Percentiles rank a stretch among this genome's conserved stretches.
phyloP scores from a whole-genome alignment of 2,888 invertebrate genomes.

The Meganola albula region DNA sequence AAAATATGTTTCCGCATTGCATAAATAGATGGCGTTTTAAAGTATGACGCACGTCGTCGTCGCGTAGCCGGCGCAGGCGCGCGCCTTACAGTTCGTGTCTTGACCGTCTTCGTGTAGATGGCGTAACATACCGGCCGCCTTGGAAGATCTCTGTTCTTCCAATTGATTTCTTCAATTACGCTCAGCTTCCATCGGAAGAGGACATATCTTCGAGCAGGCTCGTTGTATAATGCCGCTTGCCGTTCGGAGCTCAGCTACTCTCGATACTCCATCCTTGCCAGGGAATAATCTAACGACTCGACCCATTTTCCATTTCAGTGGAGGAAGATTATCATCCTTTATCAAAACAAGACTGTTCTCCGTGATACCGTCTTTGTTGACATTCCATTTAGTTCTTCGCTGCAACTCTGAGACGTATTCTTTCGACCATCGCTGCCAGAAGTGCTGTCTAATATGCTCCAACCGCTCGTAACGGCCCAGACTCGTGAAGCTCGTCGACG shows the following conservation, averaged over 20 bases:
- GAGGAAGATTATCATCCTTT: neutral
- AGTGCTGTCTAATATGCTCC: neutral
- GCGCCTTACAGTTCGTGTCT: no score
- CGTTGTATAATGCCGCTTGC: neutral
- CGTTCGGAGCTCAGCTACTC: neutral
- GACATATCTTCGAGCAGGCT: neutral
- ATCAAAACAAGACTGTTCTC: neutral
- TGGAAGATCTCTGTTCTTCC: no score
- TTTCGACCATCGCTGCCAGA: neutral
- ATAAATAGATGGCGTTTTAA: no score
- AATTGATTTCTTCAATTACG: no score
- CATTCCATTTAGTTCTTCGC: neutral
- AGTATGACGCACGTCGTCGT: no score
- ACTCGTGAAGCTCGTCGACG: neutral
- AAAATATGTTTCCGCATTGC: no score
- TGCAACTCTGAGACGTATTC: neutral
- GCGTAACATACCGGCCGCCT: no score
- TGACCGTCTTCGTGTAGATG: no score
- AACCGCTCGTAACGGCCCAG: neutral
- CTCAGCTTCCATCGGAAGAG: conserved; percentile 1
- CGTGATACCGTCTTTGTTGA: neutral
- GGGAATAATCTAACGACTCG: neutral
- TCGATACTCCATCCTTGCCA: neutral
- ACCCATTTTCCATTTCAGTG: neutral
- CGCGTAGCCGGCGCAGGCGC: no score